Conservation (phyloP, 37 sponge, comb jelly and placozoan genomes). For the Diacarnus erythraeanus region DNA sequence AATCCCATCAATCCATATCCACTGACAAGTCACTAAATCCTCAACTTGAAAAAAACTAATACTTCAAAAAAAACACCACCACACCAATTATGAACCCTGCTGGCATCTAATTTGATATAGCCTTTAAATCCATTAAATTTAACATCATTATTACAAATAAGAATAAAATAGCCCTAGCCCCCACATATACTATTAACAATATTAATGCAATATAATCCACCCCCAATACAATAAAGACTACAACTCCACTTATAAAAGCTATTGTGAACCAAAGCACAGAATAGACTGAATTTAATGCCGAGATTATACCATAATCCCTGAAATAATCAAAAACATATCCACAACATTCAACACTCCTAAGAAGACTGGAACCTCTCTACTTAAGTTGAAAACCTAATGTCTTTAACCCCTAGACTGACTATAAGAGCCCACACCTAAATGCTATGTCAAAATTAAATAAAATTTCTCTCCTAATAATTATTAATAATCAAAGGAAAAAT, state of each 20-base stretch:
- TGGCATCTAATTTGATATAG: slow-evolving; percentile 60
- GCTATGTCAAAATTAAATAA: too few relatives aligned
- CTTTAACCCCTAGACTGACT: slow-evolving; percentile 76
- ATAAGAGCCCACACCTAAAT: too few relatives aligned
- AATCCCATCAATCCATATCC: slow-evolving; percentile 25
- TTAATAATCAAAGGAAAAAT: too few relatives aligned
- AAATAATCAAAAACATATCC: slow-evolving; percentile 64
- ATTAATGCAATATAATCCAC: slow-evolving; percentile 74
- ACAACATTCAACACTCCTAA: slow-evolving; percentile 56
- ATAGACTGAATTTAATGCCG: slow-evolving; percentile 68
- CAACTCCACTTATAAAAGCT: slow-evolving; percentile 62
- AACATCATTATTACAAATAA: slow-evolving; percentile 88
- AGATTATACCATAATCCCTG: slow-evolving; percentile 80
- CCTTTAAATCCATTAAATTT: slow-evolving; percentile 61
- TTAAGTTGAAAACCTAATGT: slow-evolving; percentile 80
- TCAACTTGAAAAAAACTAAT: slow-evolving; percentile 2
- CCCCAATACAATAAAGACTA: slow-evolving; percentile 74
- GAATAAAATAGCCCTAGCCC: slow-evolving; percentile 81
- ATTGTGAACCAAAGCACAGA: slow-evolving; percentile 75
- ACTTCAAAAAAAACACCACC: slow-evolving; percentile 44
- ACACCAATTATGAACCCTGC: slow-evolving; percentile 68
- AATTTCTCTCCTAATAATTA: too few relatives aligned
- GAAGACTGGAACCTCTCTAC: slow-evolving; percentile 71
- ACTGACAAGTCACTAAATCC: background rate
- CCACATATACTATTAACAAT: slow-evolving; percentile 80